Conservation (phyloP, 2,888 invertebrate species). For the Trachelus stipa region DNA sequence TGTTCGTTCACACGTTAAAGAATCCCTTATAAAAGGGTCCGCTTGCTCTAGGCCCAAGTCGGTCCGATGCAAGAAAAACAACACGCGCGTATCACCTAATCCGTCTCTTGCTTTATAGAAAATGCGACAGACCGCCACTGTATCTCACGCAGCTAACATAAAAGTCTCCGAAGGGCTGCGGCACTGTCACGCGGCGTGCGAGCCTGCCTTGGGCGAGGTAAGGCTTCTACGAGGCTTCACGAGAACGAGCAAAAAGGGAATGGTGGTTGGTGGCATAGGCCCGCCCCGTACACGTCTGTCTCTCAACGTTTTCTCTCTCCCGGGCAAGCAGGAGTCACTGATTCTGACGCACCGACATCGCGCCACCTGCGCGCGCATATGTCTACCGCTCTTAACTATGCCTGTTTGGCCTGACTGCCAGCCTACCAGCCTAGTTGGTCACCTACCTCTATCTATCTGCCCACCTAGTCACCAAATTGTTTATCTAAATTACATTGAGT, state of each 20-base stretch:
- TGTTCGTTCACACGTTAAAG: background rate
- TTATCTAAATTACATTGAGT: background rate
- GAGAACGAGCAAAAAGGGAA: slow-evolving; percentile 1
- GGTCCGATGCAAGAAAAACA: background rate
- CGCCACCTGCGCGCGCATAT: slow-evolving; percentile 64
- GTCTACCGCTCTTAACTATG: slow-evolving; percentile 10
- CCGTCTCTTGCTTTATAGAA: background rate
- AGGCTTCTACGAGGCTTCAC: background rate
- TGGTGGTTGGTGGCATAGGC: slow-evolving; percentile 8
- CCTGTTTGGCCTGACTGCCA: background rate
- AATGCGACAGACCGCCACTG: background rate
- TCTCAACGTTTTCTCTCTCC: slow-evolving; percentile 20
- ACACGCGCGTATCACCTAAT: background rate
- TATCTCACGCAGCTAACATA: background rate
- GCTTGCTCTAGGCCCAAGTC: background rate
- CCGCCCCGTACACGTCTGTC: slow-evolving; percentile 9
- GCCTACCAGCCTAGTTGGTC: background rate
- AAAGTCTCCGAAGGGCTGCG: background rate
- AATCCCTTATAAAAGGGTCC: background rate
- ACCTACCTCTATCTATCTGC: background rate
- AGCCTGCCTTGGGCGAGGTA: background rate
- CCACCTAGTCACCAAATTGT: background rate
- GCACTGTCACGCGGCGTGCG: slow-evolving; percentile 2
- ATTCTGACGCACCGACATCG: slow-evolving; percentile 64
- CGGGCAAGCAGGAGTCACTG: slow-evolving; percentile 48